Evolutionary conservation across 2,797 vertebrate genomes (phyloP).

Genomic region (Dicrostonyx torquatus): DNA sequence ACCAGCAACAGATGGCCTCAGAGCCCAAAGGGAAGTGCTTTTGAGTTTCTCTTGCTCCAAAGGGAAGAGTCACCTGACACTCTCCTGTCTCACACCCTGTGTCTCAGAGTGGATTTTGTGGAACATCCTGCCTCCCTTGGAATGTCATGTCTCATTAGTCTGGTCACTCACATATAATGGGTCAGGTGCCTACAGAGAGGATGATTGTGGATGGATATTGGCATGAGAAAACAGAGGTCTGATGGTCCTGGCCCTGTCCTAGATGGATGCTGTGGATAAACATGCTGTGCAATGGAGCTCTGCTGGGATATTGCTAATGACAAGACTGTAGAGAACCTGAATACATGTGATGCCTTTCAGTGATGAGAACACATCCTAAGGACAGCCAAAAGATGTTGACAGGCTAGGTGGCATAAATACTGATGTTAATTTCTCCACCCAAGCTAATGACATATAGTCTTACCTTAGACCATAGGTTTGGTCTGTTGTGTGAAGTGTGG

Average conservation of each 20-base stretch:
- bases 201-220: background rate
- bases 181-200: background rate
- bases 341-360: background rate
- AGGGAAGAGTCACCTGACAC: background rate
- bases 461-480: too few species aligned
- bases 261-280: background rate
- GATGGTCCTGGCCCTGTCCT: too few species aligned
- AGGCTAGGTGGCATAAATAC: background rate
- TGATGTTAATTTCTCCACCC: accelerated
- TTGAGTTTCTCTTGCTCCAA: too few species aligned
- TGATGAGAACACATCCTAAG: background rate
- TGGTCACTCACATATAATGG: background rate
- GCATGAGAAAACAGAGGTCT: background rate
- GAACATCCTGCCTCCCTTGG: background rate
- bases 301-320: background rate
- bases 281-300: background rate
- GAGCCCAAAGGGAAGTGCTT: background rate
- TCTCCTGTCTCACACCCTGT: accelerated
- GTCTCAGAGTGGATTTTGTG: background rate
- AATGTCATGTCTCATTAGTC: background rate
- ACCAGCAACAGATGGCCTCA: accelerated
- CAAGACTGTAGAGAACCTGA: background rate
- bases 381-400: accelerated
- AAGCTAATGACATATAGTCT: background rate
- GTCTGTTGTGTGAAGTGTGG: too few species aligned